Evolutionary conservation across 2,113 vertebrate genomes (phyloP), one percentile per base, ranked within the genome.

Genomic region (Pterocles burchelli): DNA sequence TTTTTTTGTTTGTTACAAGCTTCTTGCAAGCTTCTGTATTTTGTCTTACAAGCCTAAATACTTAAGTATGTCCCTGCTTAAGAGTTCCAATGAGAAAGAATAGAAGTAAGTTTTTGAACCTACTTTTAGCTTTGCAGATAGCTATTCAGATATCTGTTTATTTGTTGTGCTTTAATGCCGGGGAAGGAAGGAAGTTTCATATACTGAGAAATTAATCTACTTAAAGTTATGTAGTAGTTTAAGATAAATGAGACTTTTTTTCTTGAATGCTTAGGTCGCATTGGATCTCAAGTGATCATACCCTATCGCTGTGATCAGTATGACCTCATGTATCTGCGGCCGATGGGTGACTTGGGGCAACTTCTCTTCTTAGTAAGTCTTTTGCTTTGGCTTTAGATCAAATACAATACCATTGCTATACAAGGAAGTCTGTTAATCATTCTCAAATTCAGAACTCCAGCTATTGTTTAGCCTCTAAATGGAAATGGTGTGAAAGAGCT

Each of bases 311-410:
- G 98, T 96, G 99, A 99, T 65, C 96, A 96, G 68, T 99, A 99
- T 90, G 99, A 99, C 80, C 17, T 97, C 77, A 99, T 99, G 98
- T 97, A 99, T 78, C 97, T 99, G 51, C 98, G 97, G 82, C 99
- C 98, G 3, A 99, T 99, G 99, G 99, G 99, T 5, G 99, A 99
- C 97, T 98, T 99, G 57, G 99, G 99, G 28, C 99, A 99, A 95
- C 97, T 99, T 68, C 85, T 98, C 75, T 99, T 99, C 91, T 61
- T 99, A 97, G 99, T 99, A 97, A 98, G 98, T 88, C 63, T 87
- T 79, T 83, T 71, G 25, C 55, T 74, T 84, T 94, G 90, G 17
- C 51, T 81, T 85, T 72, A 72, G 43, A 41, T 63, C 65, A 66
- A 55, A 38, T 54, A 84, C 73, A 88, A 74, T 48, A 22, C 46